These are phyloP conservation scores for Lasioglossum calceatum DNA, from an alignment of 2,888 invertebrate genomes.

Conservation along the genomic window DNA sequence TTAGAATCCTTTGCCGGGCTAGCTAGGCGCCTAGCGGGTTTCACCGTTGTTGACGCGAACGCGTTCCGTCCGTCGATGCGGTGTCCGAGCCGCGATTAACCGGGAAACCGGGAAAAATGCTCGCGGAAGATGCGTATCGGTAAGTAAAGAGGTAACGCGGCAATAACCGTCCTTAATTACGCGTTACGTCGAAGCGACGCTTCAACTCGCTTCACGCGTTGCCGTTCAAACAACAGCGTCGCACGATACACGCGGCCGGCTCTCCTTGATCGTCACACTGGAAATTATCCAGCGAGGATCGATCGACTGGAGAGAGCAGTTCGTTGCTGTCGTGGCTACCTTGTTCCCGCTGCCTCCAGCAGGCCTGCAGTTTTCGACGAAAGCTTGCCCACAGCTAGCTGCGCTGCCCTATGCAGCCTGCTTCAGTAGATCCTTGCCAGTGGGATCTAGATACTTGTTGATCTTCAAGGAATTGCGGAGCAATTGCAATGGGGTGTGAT, in stretches of 20 bases:
- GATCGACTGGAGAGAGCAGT: conserved; percentile 31
- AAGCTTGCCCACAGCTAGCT: background rate
- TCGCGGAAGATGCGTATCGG: conserved; percentile 23
- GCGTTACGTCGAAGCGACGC: conserved; percentile 40
- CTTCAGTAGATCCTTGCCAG: background rate
- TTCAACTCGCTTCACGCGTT: conserved; percentile 54
- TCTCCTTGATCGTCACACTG: conserved; percentile 63
- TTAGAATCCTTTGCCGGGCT: background rate
- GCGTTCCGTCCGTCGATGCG: background rate
- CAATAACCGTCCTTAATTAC: conserved; percentile 53
- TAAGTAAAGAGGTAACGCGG: conserved; percentile 29
- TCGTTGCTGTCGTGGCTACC: background rate
- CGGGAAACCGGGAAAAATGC: conserved; percentile 10
- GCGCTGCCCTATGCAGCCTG: background rate
- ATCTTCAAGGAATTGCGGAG: background rate
- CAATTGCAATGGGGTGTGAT: too few species aligned
- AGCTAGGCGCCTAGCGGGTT: background rate
- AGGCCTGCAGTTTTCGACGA: conserved; percentile 11
- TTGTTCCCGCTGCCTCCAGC: conserved; percentile 13
- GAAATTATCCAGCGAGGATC: conserved; percentile 57
- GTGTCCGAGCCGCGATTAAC: background rate
- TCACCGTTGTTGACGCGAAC: conserved; percentile 13
- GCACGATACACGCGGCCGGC: conserved; percentile 15
- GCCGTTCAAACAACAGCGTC: conserved; percentile 48
- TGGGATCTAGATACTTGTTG: background rate